Conservation (phyloP, 2,797 vertebrate species). For the Aulostomus chinensis region DNA sequence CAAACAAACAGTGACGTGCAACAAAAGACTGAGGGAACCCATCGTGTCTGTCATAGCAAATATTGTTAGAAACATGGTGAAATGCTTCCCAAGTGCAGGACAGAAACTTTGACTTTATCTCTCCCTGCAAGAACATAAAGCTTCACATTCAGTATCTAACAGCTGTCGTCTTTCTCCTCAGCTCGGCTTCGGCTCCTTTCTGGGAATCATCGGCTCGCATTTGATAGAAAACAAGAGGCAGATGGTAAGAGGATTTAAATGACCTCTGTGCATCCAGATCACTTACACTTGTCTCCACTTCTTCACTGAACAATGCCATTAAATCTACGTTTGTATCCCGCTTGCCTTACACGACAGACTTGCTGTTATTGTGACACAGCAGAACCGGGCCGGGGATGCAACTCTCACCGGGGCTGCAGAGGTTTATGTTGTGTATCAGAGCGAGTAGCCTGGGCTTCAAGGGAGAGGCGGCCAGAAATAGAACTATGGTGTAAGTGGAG, state of each 20-base stretch:
- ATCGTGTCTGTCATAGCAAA: no score
- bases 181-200: slow-evolving; percentile 98
- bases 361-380: slow-evolving; percentile 12
- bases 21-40: no score
- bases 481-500: slow-evolving; percentile 75
- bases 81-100: background rate
- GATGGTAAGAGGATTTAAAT: slow-evolving; percentile 89
- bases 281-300: no score
- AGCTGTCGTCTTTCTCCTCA: slow-evolving; percentile 69
- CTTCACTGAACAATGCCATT: slow-evolving; percentile 24
- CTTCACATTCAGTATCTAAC: no score
- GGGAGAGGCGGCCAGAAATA: slow-evolving; percentile 74
- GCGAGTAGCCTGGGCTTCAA: slow-evolving; percentile 50
- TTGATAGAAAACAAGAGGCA: slow-evolving; percentile 99
- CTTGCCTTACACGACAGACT: slow-evolving; percentile 16
- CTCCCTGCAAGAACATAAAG: no score
- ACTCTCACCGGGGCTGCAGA: slow-evolving; percentile 1
- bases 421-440: slow-evolving; percentile 46
- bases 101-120: slow-evolving; percentile 1
- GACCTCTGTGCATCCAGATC: slow-evolving; percentile 41
- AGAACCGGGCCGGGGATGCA: background rate
- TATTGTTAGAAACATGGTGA: slow-evolving; percentile 1
- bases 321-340: slow-evolving; percentile 10
- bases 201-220: slow-evolving; percentile 98
- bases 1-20: no score